Evolutionary conservation across 1,140 invertebrate genomes (phyloP).

Genomic region (Drosophila kepulauana): DNA sequence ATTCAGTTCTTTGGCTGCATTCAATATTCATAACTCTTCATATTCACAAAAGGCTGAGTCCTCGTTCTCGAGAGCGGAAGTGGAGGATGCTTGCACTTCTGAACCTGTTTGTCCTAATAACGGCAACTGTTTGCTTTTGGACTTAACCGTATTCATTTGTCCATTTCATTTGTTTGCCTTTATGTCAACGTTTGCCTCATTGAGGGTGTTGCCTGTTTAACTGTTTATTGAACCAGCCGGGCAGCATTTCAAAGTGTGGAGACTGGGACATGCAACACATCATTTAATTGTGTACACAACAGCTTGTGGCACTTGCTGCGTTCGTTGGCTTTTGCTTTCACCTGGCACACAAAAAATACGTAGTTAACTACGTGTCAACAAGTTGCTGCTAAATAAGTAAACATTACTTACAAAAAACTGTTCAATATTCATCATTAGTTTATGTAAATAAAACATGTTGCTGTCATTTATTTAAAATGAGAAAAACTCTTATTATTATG

Average conservation of each 20-base stretch:
- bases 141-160: constrained; percentile 18
- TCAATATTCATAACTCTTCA: constrained; percentile 81
- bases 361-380: constrained; percentile 21
- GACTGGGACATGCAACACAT: constrained; percentile 37
- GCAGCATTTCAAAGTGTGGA: background rate
- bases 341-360: constrained; percentile 15
- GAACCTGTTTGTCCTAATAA: constrained; percentile 32
- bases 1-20: constrained; percentile 42
- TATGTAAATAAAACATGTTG: too few species aligned
- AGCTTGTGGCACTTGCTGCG: constrained; percentile 10
- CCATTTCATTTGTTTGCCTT: constrained; percentile 63
- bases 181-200: constrained; percentile 55
- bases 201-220: constrained; percentile 66
- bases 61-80: constrained; percentile 1
- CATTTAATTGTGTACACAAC: constrained; percentile 72
- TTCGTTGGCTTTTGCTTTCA: constrained; percentile 25
- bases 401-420: background rate
- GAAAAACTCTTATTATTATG: background rate
- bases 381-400: constrained; percentile 28
- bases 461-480: background rate
- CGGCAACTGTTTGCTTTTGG: constrained; percentile 55
- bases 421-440: too few species aligned
- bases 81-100: constrained; percentile 47
- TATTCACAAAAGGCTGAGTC: constrained; percentile 41
- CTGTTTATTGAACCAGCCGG: constrained; percentile 56